Evolutionary conservation across 1,140 invertebrate genomes (phyloP).

Genomic region (Phymorhynchus buccinoides): DNA sequence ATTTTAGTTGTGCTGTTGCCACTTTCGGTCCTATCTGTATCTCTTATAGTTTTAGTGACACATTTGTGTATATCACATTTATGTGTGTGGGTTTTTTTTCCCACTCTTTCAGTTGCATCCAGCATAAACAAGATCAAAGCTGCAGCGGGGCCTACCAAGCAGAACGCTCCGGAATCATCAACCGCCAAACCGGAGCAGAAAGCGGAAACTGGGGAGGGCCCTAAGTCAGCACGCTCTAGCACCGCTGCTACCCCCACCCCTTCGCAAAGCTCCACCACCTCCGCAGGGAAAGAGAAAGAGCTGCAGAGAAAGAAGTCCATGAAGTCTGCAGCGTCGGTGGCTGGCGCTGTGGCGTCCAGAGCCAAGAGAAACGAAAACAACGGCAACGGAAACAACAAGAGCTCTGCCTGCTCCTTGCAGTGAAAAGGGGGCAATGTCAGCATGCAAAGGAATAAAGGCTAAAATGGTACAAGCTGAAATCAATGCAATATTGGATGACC

Average conservation of each 20-base stretch:
- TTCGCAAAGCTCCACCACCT: neutral
- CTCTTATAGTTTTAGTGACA: too few relatives aligned
- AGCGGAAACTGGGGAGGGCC: neutral
- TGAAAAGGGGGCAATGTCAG: too few relatives aligned
- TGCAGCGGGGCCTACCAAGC: neutral
- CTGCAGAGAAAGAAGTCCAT: neutral
- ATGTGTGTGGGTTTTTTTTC: neutral
- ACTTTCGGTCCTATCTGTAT: too few relatives aligned
- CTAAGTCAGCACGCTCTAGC: neutral
- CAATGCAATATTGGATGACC: too few relatives aligned
- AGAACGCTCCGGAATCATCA: neutral
- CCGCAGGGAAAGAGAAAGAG: neutral
- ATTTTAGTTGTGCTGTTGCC: too few relatives aligned
- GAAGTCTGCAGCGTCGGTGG: neutral
- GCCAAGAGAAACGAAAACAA: neutral
- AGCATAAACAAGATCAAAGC: neutral
- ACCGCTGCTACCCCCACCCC: neutral
- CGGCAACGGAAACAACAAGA: neutral
- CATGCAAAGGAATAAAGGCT: too few relatives aligned
- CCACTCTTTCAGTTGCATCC: neutral
- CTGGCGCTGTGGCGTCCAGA: neutral
- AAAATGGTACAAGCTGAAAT: too few relatives aligned
- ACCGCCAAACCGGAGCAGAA: neutral
- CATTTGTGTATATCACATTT: too few relatives aligned
- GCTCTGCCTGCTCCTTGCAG: neutral